Evolutionary conservation across 2,797 vertebrate species (phyloP), one percentile per base, ranked within the genome.

Genomic region (Clangula hyemalis): DNA sequence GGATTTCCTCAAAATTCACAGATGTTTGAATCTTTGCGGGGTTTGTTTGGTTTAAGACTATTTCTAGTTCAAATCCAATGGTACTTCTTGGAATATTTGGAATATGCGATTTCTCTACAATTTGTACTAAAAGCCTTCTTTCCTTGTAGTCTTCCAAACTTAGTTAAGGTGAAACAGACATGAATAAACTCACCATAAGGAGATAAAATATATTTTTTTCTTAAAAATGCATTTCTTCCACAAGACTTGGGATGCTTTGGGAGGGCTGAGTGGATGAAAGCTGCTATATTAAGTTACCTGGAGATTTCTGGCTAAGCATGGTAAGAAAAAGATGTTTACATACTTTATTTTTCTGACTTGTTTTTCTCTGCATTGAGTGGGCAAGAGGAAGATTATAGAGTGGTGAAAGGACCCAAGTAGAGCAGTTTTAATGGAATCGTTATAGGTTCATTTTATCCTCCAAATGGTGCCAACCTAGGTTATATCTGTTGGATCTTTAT

Each of bases 361-460:
- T 22, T 7, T 89, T 95, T 91, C 66, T 79, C 54, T 12, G 1
- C 17, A 30, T 91, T 73, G 14, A 27, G 2, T 91, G 8, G 13
- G 30, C 47, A 65, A 51, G 62, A 90, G 64, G 38, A 74, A 76
- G 47, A 28, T 87, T 34, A 30, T 34, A 82, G 34, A 68, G 11
- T 30, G 21, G 22, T 36, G 47, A 61, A 68, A 56, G 32, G 78
- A 87, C 65, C 7, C 81, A 89, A 74, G 65, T 45, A 53, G 28
- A 91, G 17, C 28, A 61, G 49, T 80, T 76, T 76, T 89, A 89
- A 86, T 84, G 65, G 82, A 89, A 47, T 53, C 77, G 28, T 92
- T 92, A 82, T 2, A 57, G 57, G 25, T 93, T 93, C 84, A 72
- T 95, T 96, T 95, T 86, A 47, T 71, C 80, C 85, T 58, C 47